These are phyloP conservation scores for Raja brachyura DNA, from an alignment of 2,113 vertebrate genomes.

Conservation along the genomic window DNA sequence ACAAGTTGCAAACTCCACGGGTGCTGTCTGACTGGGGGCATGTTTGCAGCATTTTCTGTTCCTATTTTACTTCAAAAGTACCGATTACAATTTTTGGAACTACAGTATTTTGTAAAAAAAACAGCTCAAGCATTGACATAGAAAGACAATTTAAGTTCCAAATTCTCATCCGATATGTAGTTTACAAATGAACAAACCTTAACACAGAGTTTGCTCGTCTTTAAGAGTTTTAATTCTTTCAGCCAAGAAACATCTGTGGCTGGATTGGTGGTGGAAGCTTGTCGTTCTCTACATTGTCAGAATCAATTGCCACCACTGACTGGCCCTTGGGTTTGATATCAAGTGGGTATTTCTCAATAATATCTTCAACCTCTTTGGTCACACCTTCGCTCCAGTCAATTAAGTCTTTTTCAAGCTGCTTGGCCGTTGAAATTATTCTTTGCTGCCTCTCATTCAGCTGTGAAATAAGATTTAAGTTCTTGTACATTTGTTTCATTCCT, in stretches of 20 bases:
- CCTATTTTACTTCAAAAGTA: slow-evolving; percentile 3
- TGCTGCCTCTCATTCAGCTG: slow-evolving; percentile 75
- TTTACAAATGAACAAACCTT: background rate
- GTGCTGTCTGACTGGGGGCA: background rate
- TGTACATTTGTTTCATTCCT: slow-evolving; percentile 73
- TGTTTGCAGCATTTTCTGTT: background rate
- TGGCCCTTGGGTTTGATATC: slow-evolving; percentile 65
- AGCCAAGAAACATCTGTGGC: slow-evolving; percentile 84
- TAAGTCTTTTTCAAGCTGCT: slow-evolving; percentile 77
- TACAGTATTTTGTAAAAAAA: background rate
- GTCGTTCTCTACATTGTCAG: slow-evolving; percentile 80
- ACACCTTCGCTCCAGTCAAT: slow-evolving; percentile 78
- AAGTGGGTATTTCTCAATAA: slow-evolving; percentile 79
- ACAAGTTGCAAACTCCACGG: background rate
- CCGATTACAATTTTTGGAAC: background rate
- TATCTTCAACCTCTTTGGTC: slow-evolving; percentile 72
- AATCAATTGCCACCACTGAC: slow-evolving; percentile 74
- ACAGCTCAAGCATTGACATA: background rate
- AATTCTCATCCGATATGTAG: background rate
- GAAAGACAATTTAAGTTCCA: background rate
- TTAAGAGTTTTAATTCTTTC: slow-evolving; percentile 38
- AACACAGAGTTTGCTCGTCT: background rate
- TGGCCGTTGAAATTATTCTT: slow-evolving; percentile 68
- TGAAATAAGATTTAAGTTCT: slow-evolving; percentile 78
- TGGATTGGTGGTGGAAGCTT: slow-evolving; percentile 78